Conservation (phyloP, 92 coral and sea anemone species). For the Galaxea fascicularis region DNA sequence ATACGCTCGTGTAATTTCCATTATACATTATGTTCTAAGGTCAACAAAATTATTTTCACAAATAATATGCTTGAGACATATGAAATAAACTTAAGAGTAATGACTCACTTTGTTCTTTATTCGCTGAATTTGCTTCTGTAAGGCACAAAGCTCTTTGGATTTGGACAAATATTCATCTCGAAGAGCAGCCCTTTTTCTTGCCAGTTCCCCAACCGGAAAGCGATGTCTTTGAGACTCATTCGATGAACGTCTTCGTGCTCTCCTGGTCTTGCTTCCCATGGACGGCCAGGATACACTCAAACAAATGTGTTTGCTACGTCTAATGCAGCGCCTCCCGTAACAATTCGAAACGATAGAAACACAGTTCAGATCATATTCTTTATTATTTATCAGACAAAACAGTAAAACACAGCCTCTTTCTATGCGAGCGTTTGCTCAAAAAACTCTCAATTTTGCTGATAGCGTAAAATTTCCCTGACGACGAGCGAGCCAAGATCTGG, state of each 20-base stretch:
- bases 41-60: neutral
- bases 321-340: conserved; percentile 33
- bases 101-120: conserved; percentile 21
- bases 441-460: neutral
- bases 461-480: neutral
- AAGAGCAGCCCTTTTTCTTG: conserved; percentile 59
- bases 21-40: neutral
- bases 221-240: conserved; percentile 45
- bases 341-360: conserved; percentile 48
- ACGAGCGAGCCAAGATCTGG: neutral
- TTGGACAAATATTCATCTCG: conserved; percentile 55
- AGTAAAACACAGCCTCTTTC: conserved; percentile 4
- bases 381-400: no score
- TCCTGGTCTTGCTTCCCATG: conserved; percentile 56
- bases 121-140: conserved; percentile 35
- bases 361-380: conserved; percentile 29
- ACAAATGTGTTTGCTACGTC: neutral
- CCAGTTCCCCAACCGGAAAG: conserved; percentile 67
- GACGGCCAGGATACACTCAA: conserved; percentile 23
- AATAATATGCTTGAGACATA: neutral
- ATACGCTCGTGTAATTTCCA: no score
- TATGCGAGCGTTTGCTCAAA: conserved; percentile 5
- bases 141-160: conserved; percentile 44
- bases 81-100: neutral
- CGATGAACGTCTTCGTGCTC: neutral